Evolutionary conservation across 2,888 invertebrate species (phyloP).

Genomic region (Ichneumon xanthorius): DNA sequence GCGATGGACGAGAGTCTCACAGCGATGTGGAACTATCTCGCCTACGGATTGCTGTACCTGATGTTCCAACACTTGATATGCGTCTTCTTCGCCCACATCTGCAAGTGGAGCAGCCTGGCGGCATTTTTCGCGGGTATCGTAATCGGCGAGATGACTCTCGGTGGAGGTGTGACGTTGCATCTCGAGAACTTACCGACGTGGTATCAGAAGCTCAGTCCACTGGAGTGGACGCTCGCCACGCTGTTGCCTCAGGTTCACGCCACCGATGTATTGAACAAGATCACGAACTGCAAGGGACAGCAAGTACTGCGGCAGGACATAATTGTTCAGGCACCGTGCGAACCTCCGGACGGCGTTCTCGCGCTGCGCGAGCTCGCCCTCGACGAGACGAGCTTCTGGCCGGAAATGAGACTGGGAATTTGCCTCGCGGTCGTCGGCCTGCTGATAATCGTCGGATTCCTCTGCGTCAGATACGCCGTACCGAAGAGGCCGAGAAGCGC

Average conservation of each 20-base stretch:
- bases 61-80: slow-evolving; percentile 81
- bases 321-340: slow-evolving; percentile 92
- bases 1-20: slow-evolving; percentile 81
- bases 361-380: slow-evolving; percentile 86
- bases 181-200: slow-evolving; percentile 81
- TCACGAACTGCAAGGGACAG: slow-evolving; percentile 81
- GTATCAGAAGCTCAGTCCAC: slow-evolving; percentile 80
- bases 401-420: slow-evolving; percentile 86
- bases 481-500: slow-evolving; percentile 86
- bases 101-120: slow-evolving; percentile 80
- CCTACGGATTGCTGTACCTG: slow-evolving; percentile 79
- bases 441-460: slow-evolving; percentile 87
- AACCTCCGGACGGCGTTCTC: slow-evolving; percentile 91
- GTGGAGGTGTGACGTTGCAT: slow-evolving; percentile 80
- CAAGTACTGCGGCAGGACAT: slow-evolving; percentile 95
- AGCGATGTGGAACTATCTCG: slow-evolving; percentile 81
- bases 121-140: slow-evolving; percentile 79
- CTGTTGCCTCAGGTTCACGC: slow-evolving; percentile 79
- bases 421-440: slow-evolving; percentile 87
- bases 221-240: slow-evolving; percentile 80
- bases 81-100: slow-evolving; percentile 79
- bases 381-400: slow-evolving; percentile 85
- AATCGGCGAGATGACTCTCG: slow-evolving; percentile 79
- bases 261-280: slow-evolving; percentile 74
- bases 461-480: slow-evolving; percentile 85